Evolutionary conservation across 2,113 vertebrate genomes (phyloP).

Genomic region (Mirounga angustirostris): DNA sequence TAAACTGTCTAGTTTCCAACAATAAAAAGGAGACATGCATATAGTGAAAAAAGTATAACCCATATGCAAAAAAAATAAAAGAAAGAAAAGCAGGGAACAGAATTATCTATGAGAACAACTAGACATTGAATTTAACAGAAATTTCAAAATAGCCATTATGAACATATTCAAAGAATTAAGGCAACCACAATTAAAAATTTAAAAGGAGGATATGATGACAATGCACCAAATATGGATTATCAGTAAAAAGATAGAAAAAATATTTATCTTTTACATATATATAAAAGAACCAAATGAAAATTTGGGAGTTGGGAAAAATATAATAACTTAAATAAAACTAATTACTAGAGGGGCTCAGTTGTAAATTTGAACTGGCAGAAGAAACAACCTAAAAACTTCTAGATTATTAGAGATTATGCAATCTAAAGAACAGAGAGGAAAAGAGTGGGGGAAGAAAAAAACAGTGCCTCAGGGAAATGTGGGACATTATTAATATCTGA

Average conservation of each 20-base stretch:
- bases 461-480: not conserved
- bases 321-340: not conserved
- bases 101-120: not conserved
- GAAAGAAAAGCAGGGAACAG: not conserved
- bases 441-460: not conserved
- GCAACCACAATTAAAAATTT: not conserved
- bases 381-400: not conserved
- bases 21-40: not conserved
- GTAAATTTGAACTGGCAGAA: not conserved
- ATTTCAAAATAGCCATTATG: conserved; percentile 8
- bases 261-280: not conserved
- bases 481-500: not conserved
- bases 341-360: not conserved
- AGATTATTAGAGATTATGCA: not conserved
- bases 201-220: not conserved
- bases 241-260: not conserved
- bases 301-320: not conserved
- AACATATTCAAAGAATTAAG: conserved; percentile 23
- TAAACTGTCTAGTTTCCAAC: not conserved
- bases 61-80: not conserved
- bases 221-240: not conserved
- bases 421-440: not conserved
- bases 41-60: not conserved
- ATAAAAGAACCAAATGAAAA: not conserved
- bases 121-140: not conserved